Conservation (phyloP, 2,888 invertebrate genomes). For the Tupiocoris notatus region DNA sequence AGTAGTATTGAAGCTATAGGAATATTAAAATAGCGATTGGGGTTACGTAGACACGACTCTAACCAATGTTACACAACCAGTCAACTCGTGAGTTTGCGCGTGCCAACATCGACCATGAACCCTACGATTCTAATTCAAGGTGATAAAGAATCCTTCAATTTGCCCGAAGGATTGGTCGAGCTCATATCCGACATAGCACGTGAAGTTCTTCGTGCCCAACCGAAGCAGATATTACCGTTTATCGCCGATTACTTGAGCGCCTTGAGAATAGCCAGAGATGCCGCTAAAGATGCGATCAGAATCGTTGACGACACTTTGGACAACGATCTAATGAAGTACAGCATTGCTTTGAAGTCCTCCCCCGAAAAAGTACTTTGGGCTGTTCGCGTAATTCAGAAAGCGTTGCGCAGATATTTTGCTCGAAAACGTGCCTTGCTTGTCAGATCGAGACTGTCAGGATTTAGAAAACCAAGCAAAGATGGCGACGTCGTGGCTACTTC, state of each 20-base stretch:
- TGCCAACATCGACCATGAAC: too few species aligned
- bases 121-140: slow-evolving; percentile 52
- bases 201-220: slow-evolving; percentile 66
- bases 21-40: too few species aligned
- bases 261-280: slow-evolving; percentile 64
- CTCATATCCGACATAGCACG: slow-evolving; percentile 71
- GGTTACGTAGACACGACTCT: too few species aligned
- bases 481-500: background rate
- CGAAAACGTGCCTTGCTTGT: slow-evolving; percentile 4
- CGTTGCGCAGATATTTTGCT: slow-evolving; percentile 19
- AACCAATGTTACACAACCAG: too few species aligned
- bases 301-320: slow-evolving; percentile 39
- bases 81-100: too few species aligned
- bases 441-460: background rate
- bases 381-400: slow-evolving; percentile 29
- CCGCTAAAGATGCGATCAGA: slow-evolving; percentile 31
- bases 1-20: too few species aligned
- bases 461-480: background rate
- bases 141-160: slow-evolving; percentile 56
- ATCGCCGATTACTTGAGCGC: slow-evolving; percentile 69
- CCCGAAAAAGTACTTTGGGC: slow-evolving; percentile 37
- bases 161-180: slow-evolving; percentile 69
- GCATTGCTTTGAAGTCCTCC: slow-evolving; percentile 19
- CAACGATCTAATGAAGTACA: slow-evolving; percentile 32
- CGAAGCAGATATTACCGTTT: slow-evolving; percentile 63